Evolutionary conservation across 2,113 vertebrate genomes (phyloP).

Genomic region (Eonycteris spelaea): DNA sequence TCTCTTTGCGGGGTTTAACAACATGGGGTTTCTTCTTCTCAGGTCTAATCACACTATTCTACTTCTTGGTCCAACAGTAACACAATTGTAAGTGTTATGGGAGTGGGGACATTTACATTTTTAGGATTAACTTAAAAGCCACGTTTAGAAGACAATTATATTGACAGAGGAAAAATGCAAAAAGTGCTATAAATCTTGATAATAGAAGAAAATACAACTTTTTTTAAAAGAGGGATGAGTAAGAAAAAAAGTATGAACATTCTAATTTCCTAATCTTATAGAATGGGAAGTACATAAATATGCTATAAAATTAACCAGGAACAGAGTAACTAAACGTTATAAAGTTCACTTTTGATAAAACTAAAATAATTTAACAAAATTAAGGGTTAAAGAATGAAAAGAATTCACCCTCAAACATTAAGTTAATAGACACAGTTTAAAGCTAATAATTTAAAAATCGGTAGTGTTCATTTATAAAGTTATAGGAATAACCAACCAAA

Average conservation of each 20-base stretch:
- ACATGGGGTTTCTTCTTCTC: background rate
- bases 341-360: background rate
- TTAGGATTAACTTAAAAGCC: background rate
- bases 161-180: background rate
- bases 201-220: background rate
- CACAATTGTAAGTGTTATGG: background rate
- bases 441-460: background rate
- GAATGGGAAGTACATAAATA: background rate
- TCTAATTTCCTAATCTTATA: background rate
- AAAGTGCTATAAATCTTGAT: background rate
- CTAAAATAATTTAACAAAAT: background rate
- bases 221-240: background rate
- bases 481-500: background rate
- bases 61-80: background rate
- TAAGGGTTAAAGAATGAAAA: background rate
- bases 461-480: background rate
- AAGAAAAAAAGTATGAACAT: background rate
- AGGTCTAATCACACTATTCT: background rate
- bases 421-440: background rate
- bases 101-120: background rate
- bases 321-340: background rate
- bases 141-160: background rate
- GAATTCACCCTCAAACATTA: background rate
- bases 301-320: background rate
- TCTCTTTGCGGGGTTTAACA: background rate